Evolutionary conservation across 2,797 vertebrate species (phyloP).

Genomic region (Platyrinchus mystaceus): DNA sequence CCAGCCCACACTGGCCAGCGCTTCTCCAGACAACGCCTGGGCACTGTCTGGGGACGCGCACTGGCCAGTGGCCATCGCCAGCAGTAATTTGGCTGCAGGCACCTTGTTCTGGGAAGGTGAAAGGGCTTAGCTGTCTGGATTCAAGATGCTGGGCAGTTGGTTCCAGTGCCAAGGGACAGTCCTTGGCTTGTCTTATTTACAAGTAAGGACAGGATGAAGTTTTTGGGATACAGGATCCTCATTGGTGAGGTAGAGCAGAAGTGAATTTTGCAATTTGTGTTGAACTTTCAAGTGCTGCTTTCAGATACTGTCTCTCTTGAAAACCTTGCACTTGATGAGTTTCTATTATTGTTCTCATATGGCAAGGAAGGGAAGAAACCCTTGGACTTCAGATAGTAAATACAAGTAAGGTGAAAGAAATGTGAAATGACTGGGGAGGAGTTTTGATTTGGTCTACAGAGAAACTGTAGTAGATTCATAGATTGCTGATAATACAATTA

Average conservation of each 20-base stretch:
- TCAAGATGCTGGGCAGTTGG: not conserved
- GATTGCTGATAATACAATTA: not conserved
- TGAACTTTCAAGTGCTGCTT: not conserved
- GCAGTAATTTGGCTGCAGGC: slow-evolving; percentile 12
- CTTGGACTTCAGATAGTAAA: not conserved
- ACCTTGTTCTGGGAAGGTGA: slow-evolving; percentile 25
- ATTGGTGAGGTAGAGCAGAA: not conserved
- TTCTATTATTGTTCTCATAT: not conserved
- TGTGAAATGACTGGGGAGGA: not conserved
- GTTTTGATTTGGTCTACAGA: not conserved
- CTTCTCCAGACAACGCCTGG: slow-evolving; percentile 12
- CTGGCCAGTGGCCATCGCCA: slow-evolving; percentile 17
- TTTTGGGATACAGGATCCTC: not conserved
- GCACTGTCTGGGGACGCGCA: not conserved
- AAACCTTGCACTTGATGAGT: not conserved
- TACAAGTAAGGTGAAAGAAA: not conserved
- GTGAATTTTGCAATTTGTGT: not conserved
- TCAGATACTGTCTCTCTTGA: not conserved
- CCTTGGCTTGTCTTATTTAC: not conserved
- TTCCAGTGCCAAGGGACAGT: not conserved
- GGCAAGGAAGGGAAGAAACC: not conserved
- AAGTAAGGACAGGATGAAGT: slow-evolving; percentile 8
- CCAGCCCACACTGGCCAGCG: not conserved
- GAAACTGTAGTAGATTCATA: not conserved
- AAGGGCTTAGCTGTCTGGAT: slow-evolving; percentile 40